phyloP scores from a whole-genome alignment of 1,140 invertebrate species.

The Zaprionus camerounensis region DNA sequence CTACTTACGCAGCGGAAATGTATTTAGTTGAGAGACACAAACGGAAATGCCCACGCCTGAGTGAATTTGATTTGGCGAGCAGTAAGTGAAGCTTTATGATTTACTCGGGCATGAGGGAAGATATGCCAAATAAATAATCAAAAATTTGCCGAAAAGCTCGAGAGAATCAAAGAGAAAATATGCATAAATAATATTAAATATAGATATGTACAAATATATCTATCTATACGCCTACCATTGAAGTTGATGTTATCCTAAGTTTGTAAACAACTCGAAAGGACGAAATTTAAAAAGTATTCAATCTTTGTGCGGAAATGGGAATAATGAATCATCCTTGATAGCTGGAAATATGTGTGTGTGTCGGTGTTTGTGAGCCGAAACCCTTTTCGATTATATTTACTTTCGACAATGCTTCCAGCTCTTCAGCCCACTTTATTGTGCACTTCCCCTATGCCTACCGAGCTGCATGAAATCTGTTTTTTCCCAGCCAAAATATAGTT shows the following conservation, averaged over 20 bases:
- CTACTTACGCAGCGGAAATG: constrained; percentile 58
- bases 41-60: constrained; percentile 67
- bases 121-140: constrained; percentile 25
- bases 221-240: not conserved
- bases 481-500: not conserved
- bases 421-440: not conserved
- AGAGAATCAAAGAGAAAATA: constrained; percentile 30
- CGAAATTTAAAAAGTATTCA: constrained; percentile 32
- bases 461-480: not conserved
- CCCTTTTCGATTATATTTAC: constrained; percentile 6
- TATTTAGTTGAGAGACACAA: constrained; percentile 64
- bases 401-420: not conserved
- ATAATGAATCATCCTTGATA: constrained; percentile 61
- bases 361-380: not conserved
- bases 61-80: constrained; percentile 64
- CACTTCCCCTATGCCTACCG: not conserved
- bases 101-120: not conserved
- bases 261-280: not conserved
- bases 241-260: constrained; percentile 28
- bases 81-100: constrained; percentile 9
- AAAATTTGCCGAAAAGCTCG: constrained; percentile 31
- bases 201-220: not conserved
- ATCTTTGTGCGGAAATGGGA: constrained; percentile 47
- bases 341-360: constrained; percentile 5
- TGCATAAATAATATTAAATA: constrained; percentile 10